These are phyloP conservation scores for Corbicula japonica DNA, from an alignment of 2,888 invertebrate genomes.

Conservation along the genomic window DNA sequence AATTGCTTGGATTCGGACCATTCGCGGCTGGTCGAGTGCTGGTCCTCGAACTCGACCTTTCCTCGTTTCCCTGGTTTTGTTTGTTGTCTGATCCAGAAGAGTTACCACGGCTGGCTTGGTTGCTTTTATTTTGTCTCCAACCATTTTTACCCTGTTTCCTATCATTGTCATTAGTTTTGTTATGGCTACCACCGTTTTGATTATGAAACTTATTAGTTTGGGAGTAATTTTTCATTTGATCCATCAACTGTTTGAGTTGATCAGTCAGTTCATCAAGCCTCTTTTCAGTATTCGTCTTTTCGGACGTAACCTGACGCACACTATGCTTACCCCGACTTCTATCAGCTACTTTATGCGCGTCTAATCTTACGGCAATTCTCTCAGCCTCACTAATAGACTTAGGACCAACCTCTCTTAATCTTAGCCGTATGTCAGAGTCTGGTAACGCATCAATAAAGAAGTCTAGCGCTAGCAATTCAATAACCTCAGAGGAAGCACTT, in stretches of 20 bases:
- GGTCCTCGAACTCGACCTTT: constrained; percentile 4
- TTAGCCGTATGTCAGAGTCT: constrained; percentile 52
- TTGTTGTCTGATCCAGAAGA: background rate
- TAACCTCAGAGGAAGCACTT: constrained; percentile 14
- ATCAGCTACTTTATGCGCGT: constrained; percentile 47
- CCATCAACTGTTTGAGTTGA: background rate
- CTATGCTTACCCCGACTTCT: constrained; percentile 14
- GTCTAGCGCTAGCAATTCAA: constrained; percentile 49
- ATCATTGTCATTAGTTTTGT: background rate
- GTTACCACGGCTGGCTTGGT: too few relatives aligned
- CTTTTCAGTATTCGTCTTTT: background rate
- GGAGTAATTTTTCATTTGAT: background rate
- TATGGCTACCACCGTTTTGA: background rate
- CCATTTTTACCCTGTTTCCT: too few relatives aligned
- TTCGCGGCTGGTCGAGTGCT: background rate
- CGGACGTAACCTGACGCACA: constrained; percentile 5
- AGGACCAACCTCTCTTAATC: constrained; percentile 38
- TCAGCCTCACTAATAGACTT: constrained; percentile 49
- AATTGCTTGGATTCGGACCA: background rate
- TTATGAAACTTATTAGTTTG: background rate
- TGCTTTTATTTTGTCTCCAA: too few relatives aligned
- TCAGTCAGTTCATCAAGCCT: background rate
- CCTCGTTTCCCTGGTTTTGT: background rate
- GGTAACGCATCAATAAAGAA: constrained; percentile 60
- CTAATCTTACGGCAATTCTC: constrained; percentile 41